Percentiles rank a stretch among this genome's conserved stretches.
phyloP scores from a whole-genome alignment of 1,140 invertebrate genomes.

The Pissodes strobi region DNA sequence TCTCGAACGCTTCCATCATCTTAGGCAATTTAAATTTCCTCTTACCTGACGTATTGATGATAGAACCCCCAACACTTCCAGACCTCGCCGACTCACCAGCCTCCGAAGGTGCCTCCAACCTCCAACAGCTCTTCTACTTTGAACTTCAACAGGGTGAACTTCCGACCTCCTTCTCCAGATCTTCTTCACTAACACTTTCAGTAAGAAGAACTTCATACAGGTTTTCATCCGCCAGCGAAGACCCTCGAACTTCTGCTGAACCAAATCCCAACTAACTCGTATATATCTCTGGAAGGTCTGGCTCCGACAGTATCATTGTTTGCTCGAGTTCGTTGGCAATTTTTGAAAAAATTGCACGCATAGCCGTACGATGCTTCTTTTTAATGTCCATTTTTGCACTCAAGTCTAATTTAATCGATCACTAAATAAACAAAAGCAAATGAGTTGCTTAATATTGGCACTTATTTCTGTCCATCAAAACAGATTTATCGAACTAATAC shows the following conservation, averaged over 20 bases:
- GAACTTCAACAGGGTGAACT: not conserved
- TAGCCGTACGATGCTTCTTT: not conserved
- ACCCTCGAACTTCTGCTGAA: not conserved
- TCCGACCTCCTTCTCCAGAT: not conserved
- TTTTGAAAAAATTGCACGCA: not conserved
- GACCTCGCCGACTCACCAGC: not conserved
- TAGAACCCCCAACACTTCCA: not conserved
- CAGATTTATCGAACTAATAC: too few relatives aligned
- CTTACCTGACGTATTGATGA: not conserved
- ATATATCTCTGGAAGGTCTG: not conserved
- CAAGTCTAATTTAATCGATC: too few relatives aligned
- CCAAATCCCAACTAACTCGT: not conserved
- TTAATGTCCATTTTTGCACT: not conserved
- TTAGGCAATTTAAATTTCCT: not conserved
- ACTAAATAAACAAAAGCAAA: too few relatives aligned
- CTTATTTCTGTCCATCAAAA: too few relatives aligned
- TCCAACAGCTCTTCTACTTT: not conserved
- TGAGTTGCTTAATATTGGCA: too few relatives aligned
- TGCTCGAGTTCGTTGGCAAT: not conserved
- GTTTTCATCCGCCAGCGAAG: not conserved
- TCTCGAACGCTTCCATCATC: slow-evolving; percentile 2
- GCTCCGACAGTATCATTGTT: not conserved
- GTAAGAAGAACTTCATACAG: not conserved
- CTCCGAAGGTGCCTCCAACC: not conserved
- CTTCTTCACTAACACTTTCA: not conserved